These are phyloP conservation scores for Gambusia affinis DNA, from an alignment of 2,113 vertebrate genomes.

Conservation along the genomic window DNA sequence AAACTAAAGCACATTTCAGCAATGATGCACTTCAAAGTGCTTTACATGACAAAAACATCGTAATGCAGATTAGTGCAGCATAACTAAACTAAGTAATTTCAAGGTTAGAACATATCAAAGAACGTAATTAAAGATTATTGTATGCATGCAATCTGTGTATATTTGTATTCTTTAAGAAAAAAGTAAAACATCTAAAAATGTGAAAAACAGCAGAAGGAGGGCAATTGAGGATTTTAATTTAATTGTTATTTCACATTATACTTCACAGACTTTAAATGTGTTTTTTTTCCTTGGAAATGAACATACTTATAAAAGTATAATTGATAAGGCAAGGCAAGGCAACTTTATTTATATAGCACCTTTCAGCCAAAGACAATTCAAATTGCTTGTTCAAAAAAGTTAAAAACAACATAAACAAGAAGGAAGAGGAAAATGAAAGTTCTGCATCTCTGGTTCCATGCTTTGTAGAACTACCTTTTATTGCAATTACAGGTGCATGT, in stretches of 20 bases:
- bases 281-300: neutral
- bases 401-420: no score
- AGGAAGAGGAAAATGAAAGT: neutral
- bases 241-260: neutral
- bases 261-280: neutral
- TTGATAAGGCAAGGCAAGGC: neutral
- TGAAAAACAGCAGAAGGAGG: neutral
- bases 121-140: neutral
- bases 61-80: no score
- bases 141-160: neutral
- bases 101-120: no score
- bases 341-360: no score
- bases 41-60: no score
- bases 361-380: no score
- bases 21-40: no score
- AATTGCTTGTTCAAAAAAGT: no score
- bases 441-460: neutral
- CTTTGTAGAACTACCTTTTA: neutral
- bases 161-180: neutral
- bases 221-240: neutral
- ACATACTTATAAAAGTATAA: neutral
- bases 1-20: no score
- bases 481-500: neutral
- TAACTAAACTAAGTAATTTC: no score
- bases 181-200: neutral